Conservation (phyloP, 2,113 vertebrate species). For the Lucifuga dentata region DNA sequence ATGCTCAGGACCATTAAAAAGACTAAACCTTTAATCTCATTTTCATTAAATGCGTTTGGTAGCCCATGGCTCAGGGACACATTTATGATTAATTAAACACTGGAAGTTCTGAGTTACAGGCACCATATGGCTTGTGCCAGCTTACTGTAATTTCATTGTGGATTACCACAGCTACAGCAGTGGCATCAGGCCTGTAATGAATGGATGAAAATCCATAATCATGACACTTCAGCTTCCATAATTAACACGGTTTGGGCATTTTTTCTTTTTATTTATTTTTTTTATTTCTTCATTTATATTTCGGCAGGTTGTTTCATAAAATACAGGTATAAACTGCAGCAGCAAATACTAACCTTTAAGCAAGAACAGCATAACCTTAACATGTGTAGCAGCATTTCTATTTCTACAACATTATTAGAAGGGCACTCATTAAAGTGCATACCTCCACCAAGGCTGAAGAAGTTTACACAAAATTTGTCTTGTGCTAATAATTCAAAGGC, state of each 20-base stretch:
- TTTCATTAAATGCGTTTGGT: constrained; percentile 24
- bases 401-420: too few species aligned
- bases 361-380: background rate
- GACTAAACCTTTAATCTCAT: constrained; percentile 12
- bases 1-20: constrained; percentile 10
- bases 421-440: too few species aligned
- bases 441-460: too few species aligned
- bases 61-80: constrained; percentile 4
- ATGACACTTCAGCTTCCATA: constrained; percentile 24
- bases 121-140: constrained; percentile 44
- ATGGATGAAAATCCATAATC: constrained; percentile 42
- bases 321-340: background rate
- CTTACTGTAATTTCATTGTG: constrained; percentile 44
- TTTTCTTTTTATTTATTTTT: too few species aligned
- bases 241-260: constrained; percentile 31
- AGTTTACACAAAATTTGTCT: too few species aligned
- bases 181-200: constrained; percentile 33
- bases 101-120: constrained; percentile 24
- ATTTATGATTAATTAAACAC: constrained; percentile 53
- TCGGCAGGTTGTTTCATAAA: constrained; percentile 13
- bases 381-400: background rate
- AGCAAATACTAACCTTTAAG: constrained; percentile 25
- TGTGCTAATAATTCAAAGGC: too few species aligned
- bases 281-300: too few species aligned
- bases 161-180: constrained; percentile 32